These are phyloP conservation scores for Elgaria multicarinata DNA, from an alignment of 2,113 vertebrate genomes.

Conservation along the genomic window DNA sequence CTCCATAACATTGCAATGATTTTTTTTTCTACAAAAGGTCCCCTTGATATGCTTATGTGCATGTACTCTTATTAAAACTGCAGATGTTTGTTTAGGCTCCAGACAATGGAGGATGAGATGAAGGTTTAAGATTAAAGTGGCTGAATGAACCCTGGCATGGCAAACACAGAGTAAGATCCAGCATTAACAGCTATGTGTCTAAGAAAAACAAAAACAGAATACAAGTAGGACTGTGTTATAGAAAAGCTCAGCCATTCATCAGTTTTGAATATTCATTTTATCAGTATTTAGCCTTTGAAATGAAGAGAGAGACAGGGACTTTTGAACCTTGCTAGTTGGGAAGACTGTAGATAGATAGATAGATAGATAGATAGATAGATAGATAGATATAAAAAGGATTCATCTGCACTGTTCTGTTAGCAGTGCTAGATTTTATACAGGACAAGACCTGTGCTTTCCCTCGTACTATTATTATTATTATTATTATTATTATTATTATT, in stretches of 20 bases:
- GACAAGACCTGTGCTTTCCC: not conserved
- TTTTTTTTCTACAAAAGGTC: not conserved
- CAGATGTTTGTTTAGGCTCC: not conserved
- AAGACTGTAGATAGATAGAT: too few species aligned
- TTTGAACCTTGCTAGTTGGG: not conserved
- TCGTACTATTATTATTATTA: too few species aligned
- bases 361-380: too few species aligned
- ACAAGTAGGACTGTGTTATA: not conserved
- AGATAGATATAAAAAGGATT: not conserved
- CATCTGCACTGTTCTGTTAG: too few species aligned
- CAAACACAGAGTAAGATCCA: not conserved
- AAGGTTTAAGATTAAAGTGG: not conserved
- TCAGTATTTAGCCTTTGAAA: not conserved
- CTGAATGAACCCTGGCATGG: not conserved
- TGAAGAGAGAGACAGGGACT: not conserved
- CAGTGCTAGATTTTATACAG: not conserved
- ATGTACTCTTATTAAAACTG: not conserved
- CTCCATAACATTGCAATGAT: not conserved
- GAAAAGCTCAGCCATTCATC: not conserved
- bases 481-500: too few species aligned
- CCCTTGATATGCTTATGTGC: not conserved
- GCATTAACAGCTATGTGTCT: not conserved
- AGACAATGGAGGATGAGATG: accelerated
- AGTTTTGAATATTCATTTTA: not conserved
- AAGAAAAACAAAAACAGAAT: not conserved